Evolutionary conservation across 2,113 vertebrate species (phyloP).

Genomic region (Trogon melanurus): DNA sequence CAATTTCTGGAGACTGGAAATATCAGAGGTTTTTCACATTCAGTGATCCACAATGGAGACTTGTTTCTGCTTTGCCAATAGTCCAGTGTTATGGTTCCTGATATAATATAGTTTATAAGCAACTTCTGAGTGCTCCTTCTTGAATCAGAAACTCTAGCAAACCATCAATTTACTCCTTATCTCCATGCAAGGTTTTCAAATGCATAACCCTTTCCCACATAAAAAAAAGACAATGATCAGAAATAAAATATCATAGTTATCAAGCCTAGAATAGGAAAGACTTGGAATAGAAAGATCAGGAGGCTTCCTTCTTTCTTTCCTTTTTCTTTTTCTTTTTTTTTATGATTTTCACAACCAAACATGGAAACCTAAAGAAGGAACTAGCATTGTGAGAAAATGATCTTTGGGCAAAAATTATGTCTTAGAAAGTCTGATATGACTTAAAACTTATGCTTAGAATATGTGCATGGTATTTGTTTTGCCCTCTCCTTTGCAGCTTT

Average conservation of each 20-base stretch:
- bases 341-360: neutral
- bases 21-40: neutral
- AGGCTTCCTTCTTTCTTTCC: neutral
- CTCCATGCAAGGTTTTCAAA: neutral
- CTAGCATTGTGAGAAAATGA: neutral
- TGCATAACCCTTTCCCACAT: neutral
- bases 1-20: neutral
- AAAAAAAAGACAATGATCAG: neutral
- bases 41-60: neutral
- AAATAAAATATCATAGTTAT: neutral
- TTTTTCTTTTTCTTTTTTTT: no score
- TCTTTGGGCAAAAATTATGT: neutral
- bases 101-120: neutral
- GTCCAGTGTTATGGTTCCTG: neutral
- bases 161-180: neutral
- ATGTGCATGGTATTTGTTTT: neutral
- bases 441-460: neutral
- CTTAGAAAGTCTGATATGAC: neutral
- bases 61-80: neutral
- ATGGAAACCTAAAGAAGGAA: neutral
- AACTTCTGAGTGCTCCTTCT: neutral
- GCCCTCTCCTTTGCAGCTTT: neutral
- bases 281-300: neutral
- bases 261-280: neutral
- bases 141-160: neutral